phyloP scores from a whole-genome alignment of 1,140 invertebrate species.

The Tetragonula clypearis region DNA sequence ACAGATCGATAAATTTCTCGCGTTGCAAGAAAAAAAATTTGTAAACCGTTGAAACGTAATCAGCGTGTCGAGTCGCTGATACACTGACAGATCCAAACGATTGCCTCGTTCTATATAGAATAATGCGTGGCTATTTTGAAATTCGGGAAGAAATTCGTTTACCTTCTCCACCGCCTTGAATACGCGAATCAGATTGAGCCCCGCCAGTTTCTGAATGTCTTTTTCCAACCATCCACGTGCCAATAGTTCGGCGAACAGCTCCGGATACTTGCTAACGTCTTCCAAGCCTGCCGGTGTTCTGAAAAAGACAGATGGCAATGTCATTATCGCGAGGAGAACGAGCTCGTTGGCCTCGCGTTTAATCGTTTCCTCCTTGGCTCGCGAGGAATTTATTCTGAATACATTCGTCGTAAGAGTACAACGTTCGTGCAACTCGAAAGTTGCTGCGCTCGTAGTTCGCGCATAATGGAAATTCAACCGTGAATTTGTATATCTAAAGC shows the following conservation, averaged over 20 bases:
- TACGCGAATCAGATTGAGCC: conserved; percentile 88
- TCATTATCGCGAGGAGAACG: background rate
- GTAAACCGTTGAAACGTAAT: no score
- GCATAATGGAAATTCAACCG: background rate
- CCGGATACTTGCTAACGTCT: conserved; percentile 92
- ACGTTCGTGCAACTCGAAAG: background rate
- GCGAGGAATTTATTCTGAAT: background rate
- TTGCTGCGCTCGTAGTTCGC: background rate
- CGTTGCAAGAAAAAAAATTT: no score
- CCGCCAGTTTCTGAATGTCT: conserved; percentile 90
- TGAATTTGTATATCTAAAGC: background rate
- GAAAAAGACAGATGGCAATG: conserved; percentile 45
- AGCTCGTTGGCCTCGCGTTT: background rate
- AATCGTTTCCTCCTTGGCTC: background rate
- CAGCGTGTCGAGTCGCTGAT: no score
- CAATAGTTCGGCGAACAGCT: conserved; percentile 87
- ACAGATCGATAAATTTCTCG: no score
- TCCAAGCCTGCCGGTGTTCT: conserved; percentile 90
- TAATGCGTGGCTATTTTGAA: background rate
- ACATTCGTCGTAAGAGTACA: background rate
- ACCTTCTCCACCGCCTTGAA: conserved; percentile 89
- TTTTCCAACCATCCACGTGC: conserved; percentile 87
- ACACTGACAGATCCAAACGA: no score
- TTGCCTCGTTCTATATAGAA: no score
- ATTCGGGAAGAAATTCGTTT: conserved; percentile 31